These are phyloP conservation scores for Amphiprion ocellaris DNA, from an alignment of 2,113 vertebrate species.

Conservation along the genomic window DNA sequence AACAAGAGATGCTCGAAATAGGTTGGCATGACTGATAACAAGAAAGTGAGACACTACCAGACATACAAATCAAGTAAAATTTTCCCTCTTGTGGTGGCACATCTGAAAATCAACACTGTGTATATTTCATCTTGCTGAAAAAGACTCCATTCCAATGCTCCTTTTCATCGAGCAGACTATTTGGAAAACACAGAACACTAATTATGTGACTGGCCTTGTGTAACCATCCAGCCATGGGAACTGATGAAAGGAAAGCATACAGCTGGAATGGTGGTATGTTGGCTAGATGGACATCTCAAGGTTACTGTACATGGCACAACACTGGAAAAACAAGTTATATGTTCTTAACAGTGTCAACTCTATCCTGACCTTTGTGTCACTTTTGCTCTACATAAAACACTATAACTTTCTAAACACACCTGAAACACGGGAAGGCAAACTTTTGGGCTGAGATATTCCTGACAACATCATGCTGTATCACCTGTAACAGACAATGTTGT, in stretches of 20 bases:
- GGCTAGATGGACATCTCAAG: constrained; percentile 48
- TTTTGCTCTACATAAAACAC: constrained; percentile 56
- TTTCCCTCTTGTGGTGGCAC: constrained; percentile 33
- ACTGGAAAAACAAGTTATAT: constrained; percentile 60
- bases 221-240: constrained; percentile 28
- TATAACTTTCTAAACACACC: constrained; percentile 51
- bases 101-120: constrained; percentile 40
- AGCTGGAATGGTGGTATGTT: constrained; percentile 15
- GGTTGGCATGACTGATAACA: constrained; percentile 29
- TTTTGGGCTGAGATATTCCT: constrained; percentile 37
- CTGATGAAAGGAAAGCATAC: constrained; percentile 33
- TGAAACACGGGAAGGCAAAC: constrained; percentile 67
- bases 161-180: constrained; percentile 37
- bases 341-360: constrained; percentile 59
- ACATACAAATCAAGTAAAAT: constrained; percentile 31
- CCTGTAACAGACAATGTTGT: constrained; percentile 31
- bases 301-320: constrained; percentile 72
- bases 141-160: constrained; percentile 17
- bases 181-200: constrained; percentile 44
- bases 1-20: constrained; percentile 32
- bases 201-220: constrained; percentile 41
- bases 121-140: constrained; percentile 37
- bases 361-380: constrained; percentile 44
- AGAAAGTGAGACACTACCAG: constrained; percentile 33
- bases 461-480: constrained; percentile 32